phyloP scores from a whole-genome alignment of 2,797 vertebrate genomes.

The Alcedo atthis region DNA sequence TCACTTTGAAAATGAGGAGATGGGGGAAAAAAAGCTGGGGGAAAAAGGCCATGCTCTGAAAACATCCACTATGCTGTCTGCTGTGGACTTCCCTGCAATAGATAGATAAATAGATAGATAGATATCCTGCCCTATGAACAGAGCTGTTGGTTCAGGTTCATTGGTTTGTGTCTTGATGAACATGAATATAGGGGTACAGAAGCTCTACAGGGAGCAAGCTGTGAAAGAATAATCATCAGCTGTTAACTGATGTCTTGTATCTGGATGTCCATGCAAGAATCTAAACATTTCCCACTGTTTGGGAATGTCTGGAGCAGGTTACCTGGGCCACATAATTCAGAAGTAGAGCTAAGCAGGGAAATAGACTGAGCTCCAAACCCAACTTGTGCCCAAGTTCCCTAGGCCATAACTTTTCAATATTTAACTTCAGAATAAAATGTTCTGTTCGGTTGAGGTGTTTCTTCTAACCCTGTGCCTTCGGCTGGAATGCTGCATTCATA shows the following conservation, averaged over 20 bases:
- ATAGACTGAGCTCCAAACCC: not conserved
- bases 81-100: not conserved
- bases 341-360: not conserved
- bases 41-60: not conserved
- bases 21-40: not conserved
- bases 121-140: not conserved
- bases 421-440: slow-evolving; percentile 21
- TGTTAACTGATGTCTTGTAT: not conserved
- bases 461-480: not conserved
- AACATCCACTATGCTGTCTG: rapidly evolving
- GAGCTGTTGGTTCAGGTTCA: not conserved
- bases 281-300: not conserved
- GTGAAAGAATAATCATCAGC: not conserved
- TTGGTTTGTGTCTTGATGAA: not conserved
- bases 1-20: not conserved
- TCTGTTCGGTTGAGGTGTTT: not conserved
- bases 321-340: not conserved
- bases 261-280: not conserved
- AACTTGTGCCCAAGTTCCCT: not conserved
- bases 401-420: not conserved
- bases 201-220: not conserved
- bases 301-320: not conserved
- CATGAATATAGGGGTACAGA: not conserved
- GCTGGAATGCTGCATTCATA: not conserved
- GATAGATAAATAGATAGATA: not conserved